A percentile compares a stretch with the other conserved stretches of the same genome.
Evolutionary conservation across 2,113 vertebrate species (phyloP).

Genomic region (Leucopsar rothschildi): DNA sequence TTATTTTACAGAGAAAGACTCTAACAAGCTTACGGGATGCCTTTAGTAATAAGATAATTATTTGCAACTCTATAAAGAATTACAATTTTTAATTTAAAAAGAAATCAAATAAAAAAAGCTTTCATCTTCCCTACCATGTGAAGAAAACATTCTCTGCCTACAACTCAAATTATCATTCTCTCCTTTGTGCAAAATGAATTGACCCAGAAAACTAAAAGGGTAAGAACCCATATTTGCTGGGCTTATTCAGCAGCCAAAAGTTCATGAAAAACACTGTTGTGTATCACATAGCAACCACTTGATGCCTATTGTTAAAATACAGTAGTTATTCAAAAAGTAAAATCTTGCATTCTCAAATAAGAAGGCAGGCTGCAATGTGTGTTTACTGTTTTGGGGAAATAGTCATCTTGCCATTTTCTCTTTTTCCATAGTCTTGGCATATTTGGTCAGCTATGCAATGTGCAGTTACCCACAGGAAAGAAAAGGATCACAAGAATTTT

Average conservation of each 20-base stretch:
- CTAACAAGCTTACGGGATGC: constrained; percentile 10
- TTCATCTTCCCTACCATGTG: constrained; percentile 30
- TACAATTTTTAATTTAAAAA: constrained; percentile 47
- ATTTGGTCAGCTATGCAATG: not conserved
- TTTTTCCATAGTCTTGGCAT: not conserved
- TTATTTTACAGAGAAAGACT: constrained; percentile 4
- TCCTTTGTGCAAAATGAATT: constrained; percentile 58
- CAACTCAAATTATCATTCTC: constrained; percentile 57
- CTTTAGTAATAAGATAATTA: constrained; percentile 61
- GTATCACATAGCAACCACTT: constrained; percentile 43
- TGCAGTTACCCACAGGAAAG: constrained; percentile 14
- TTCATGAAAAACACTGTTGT: constrained; percentile 63
- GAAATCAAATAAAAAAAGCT: constrained; percentile 36
- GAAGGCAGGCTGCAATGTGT: constrained; percentile 21
- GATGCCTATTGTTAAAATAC: constrained; percentile 54
- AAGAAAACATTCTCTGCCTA: constrained; percentile 43
- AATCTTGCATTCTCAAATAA: constrained; percentile 21
- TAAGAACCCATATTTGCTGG: constrained; percentile 59
- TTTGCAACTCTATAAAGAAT: constrained; percentile 25
- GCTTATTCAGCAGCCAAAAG: constrained; percentile 59
- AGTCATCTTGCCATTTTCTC: constrained; percentile 6
- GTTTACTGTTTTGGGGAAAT: constrained; percentile 9
- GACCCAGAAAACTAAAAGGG: constrained; percentile 63
- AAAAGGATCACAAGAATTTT: not conserved
- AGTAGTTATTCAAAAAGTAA: constrained; percentile 35